Evolutionary conservation across 2,797 vertebrate genomes (phyloP), one percentile per base, ranked within the genome.

Genomic region (Lateolabrax maculatus): DNA sequence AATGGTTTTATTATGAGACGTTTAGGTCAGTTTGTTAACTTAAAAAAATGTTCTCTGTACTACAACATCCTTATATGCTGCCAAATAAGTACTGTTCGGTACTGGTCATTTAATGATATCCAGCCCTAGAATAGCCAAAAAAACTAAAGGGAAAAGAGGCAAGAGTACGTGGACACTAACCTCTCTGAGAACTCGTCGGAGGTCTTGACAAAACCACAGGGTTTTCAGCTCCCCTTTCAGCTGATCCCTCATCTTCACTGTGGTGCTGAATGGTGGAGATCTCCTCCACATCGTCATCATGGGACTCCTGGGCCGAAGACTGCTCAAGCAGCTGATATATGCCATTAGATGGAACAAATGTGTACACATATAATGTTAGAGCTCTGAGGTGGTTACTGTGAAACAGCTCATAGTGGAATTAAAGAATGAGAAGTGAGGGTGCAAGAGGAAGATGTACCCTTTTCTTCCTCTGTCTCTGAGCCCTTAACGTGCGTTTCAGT

Each of bases 381-480:
- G n/a, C 21, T n/a, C 4, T 43, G 15, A n/a, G 13, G 3, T 1
- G 9, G 18, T 31, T 19, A n/a, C 12, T 0, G 3, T 43, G 2
- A 39, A 19, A 39, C 31, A n/a, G 21, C 6, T 56, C 51, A 19
- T 1, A 5, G 4, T 55, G 25, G 1, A 52, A 55, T 39, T 2
- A 49, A 16, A 60, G 11, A 61, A 15, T 9, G 11, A 43, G 2
- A 39, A 71, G 5, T 46, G 5, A 67, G 21, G 6, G 5, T n/a
- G 9, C 0, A 7, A 55, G 18, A 16, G 36, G 65, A 58, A 39
- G 34, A 5, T 8, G 31, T 83, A 96, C 95, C 90, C 61, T 93
- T 81, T 95, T 95, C 85, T 94, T 96, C 53, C 83, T 95, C 79
- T 92, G 94, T 70, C 95, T 95, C 84, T 93, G 94, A 5, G 86